Evolutionary conservation across 37 sponge, comb jelly and placozoan genomes (phyloP).

Genomic region (Axinella damicornis): DNA sequence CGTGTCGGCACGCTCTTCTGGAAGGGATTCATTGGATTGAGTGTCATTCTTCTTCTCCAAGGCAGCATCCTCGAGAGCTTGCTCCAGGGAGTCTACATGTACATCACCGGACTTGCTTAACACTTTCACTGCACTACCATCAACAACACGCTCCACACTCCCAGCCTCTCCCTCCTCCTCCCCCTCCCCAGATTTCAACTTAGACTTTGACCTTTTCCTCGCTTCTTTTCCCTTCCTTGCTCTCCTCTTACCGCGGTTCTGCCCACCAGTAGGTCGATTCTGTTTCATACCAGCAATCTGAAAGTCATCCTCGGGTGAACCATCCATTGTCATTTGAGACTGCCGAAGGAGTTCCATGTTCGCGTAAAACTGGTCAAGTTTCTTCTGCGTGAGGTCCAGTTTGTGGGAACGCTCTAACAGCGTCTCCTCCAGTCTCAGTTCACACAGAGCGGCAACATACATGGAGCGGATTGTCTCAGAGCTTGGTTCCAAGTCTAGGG

Average conservation of each 20-base stretch:
- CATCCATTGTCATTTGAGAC: background rate
- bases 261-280: background rate
- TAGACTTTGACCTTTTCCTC: background rate
- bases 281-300: no score
- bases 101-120: background rate
- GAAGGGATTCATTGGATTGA: no score
- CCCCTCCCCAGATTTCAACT: background rate
- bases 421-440: slow-evolving; percentile 46
- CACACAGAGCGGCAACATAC: slow-evolving; percentile 62
- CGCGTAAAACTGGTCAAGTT: slow-evolving; percentile 62
- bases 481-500: slow-evolving; percentile 47
- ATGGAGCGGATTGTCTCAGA: slow-evolving; percentile 50
- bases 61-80: no score
- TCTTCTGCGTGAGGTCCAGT: slow-evolving; percentile 48
- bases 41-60: no score
- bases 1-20: no score
- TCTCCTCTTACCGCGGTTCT: background rate
- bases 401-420: slow-evolving; percentile 30
- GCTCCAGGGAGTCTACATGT: no score
- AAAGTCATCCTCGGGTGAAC: no score
- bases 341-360: slow-evolving; percentile 36
- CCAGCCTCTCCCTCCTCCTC: background rate
- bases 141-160: no score
- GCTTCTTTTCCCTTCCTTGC: background rate
- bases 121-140: background rate